Evolutionary conservation across 2,113 vertebrate genomes (phyloP), one percentile per base, ranked within the genome.

Genomic region (Eretmochelys imbricata): DNA sequence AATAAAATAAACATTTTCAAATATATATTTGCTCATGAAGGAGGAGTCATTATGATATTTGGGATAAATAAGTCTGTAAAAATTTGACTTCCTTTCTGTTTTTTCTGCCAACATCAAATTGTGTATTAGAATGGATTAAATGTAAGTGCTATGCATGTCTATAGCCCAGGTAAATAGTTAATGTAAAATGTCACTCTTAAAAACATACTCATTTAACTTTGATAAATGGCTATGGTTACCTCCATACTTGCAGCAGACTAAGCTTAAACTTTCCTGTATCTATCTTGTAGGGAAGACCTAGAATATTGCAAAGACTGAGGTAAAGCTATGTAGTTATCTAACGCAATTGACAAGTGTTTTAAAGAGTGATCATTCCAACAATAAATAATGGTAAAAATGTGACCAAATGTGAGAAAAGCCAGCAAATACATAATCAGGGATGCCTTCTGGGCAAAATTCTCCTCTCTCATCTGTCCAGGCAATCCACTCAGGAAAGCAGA

Each of bases 201-300:
- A 83, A 90, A 81, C 53, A 53, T 3, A 79, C 50, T 88, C 35
- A 16, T 48, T 88, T 57, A 50, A 49, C n/a, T 4, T n/a, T 10
- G 24, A 3, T 0, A 76, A 78, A 0, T 5, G 1, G 46, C 53
- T n/a, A 11, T 12, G 22, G n/a, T 75, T 48, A 25, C 55, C 76
- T 65, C 1, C 1, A 82, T 75, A 10, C 55, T 85, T 38, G 1
- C 14, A 48, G 4, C 4, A 14, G 8, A 88, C 53, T 31, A 27
- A 17, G 51, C 42, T 27, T 91, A 46, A 83, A 5, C 75, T 88
- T 50, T 6, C 22, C 19, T 72, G 65, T 48, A 78, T 27, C 75
- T 78, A 38, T 27, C 42, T 29, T 78, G 24, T 78, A 78, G 12
- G 42, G 75, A 78, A 78, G 75, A 78, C 42, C 42, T 78, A 78